A percentile compares a stretch with the other conserved stretches of the same genome.
phyloP scores from a whole-genome alignment of 2,113 vertebrate genomes.

The Spheniscus mendiculus region DNA sequence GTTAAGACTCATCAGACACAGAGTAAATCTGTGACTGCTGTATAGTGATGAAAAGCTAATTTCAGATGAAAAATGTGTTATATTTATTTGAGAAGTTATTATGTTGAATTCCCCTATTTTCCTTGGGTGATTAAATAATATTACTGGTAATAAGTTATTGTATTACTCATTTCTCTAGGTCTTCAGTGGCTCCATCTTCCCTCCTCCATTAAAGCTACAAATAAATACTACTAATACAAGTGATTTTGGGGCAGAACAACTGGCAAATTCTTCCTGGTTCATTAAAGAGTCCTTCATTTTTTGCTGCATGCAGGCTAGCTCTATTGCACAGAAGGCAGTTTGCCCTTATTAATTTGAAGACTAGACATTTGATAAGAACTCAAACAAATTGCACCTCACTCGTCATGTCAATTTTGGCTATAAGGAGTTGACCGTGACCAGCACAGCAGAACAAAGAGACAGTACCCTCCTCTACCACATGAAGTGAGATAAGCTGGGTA shows the following conservation, averaged over 20 bases:
- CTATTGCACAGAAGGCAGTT: constrained; percentile 1
- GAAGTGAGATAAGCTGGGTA: constrained; percentile 34
- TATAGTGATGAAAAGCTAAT: neutral
- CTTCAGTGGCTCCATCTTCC: neutral
- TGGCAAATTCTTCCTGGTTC: neutral
- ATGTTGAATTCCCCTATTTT: neutral
- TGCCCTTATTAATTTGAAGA: constrained; percentile 46
- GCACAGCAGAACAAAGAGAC: constrained; percentile 25
- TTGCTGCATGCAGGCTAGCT: neutral
- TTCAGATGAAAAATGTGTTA: neutral
- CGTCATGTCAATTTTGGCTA: constrained; percentile 36
- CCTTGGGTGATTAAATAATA: neutral
- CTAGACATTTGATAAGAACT: constrained; percentile 52
- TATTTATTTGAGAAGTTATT: neutral
- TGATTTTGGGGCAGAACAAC: neutral
- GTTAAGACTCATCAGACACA: neutral
- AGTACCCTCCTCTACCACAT: neutral
- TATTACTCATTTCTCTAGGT: neutral
- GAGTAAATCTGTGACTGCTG: neutral
- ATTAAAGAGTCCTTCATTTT: neutral
- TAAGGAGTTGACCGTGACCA: constrained; percentile 66
- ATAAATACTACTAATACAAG: neutral
- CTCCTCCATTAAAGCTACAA: neutral
- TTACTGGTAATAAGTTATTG: neutral
- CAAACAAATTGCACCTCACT: constrained; percentile 48